phyloP scores from a whole-genome alignment of 2,888 invertebrate genomes.

The Euphydryas editha region DNA sequence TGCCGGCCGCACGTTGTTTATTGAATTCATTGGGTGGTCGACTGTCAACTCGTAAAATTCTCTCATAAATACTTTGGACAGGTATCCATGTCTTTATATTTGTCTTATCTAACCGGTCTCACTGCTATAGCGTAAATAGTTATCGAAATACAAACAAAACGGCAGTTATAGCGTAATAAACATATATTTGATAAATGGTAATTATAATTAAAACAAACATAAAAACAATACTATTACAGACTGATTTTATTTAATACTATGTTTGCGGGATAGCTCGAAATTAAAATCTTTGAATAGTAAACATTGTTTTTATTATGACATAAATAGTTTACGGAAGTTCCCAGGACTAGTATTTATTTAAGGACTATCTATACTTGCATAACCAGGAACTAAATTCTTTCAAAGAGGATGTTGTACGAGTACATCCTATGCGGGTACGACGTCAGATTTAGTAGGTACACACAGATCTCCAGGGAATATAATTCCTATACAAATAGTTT shows the following conservation, averaged over 20 bases:
- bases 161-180: not conserved
- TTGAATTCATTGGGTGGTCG: slow-evolving; percentile 43
- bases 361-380: slow-evolving; percentile 7
- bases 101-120: slow-evolving; percentile 42
- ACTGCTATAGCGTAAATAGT: slow-evolving; percentile 26
- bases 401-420: slow-evolving; percentile 39
- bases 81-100: slow-evolving; percentile 40
- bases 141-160: slow-evolving; percentile 14
- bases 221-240: not conserved
- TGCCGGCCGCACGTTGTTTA: slow-evolving; percentile 44
- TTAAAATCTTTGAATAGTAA: too few relatives aligned
- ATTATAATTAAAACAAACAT: not conserved
- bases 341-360: slow-evolving; percentile 3
- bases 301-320: not conserved
- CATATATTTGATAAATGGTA: not conserved
- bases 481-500: too few relatives aligned
- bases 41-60: slow-evolving; percentile 48
- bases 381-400: slow-evolving; percentile 30
- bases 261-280: too few relatives aligned
- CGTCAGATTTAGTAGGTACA: not conserved
- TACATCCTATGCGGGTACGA: slow-evolving; percentile 50
- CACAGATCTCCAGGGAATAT: too few relatives aligned
- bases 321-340: slow-evolving; percentile 15
- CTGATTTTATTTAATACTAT: too few relatives aligned
- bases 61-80: slow-evolving; percentile 45